phyloP scores from a whole-genome alignment of 2,113 vertebrate species.

The Leucoraja erinaceus region DNA sequence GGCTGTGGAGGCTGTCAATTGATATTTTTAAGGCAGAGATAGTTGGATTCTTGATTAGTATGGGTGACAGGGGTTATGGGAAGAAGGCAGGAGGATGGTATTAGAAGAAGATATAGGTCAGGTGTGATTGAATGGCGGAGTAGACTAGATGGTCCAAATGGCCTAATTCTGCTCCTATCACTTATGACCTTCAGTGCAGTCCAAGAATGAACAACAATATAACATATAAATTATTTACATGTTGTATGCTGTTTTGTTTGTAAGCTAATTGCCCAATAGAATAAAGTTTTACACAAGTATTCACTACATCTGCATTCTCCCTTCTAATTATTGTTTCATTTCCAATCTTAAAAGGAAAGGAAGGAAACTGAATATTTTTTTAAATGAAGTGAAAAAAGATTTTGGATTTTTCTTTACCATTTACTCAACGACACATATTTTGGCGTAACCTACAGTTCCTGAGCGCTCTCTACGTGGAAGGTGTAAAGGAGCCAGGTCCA shows the following conservation, averaged over 20 bases:
- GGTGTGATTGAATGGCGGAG: too few relatives aligned
- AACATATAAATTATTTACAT: not conserved
- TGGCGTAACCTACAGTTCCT: not conserved
- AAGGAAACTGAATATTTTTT: not conserved
- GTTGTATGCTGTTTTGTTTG: not conserved
- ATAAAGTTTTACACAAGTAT: not conserved
- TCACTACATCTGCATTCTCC: not conserved
- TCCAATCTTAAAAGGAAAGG: not conserved
- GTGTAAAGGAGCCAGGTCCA: not conserved
- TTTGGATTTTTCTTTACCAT: not conserved
- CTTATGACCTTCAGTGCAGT: not conserved
- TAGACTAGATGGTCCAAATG: too few relatives aligned
- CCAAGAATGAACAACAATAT: not conserved
- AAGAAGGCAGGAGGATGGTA: too few relatives aligned
- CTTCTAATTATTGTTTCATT: not conserved
- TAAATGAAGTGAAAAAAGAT: not conserved
- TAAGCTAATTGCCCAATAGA: not conserved
- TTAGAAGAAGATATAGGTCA: too few relatives aligned
- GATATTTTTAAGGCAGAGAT: too few relatives aligned
- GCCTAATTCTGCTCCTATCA: too few relatives aligned
- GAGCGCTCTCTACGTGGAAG: not conserved
- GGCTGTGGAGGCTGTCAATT: too few relatives aligned
- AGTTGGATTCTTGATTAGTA: too few relatives aligned
- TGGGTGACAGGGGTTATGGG: too few relatives aligned
- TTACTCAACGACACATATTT: not conserved